A percentile compares a stretch with the other conserved stretches of the same genome.
Evolutionary conservation across 2,113 vertebrate genomes (phyloP).

Genomic region (Patagioenas fasciata): DNA sequence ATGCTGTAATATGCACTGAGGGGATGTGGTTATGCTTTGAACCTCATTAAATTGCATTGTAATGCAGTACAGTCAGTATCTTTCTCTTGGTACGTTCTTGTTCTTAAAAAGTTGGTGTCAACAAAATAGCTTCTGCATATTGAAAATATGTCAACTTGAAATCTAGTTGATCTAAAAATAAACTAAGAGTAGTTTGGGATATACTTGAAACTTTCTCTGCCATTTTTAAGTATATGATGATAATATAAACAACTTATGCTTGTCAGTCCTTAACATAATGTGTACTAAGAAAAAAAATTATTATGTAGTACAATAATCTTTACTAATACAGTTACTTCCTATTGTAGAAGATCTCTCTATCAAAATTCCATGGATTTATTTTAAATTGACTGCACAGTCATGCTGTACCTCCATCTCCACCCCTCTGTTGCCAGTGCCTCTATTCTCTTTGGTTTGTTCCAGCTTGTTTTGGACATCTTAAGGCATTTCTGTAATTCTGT

Average conservation of each 20-base stretch:
- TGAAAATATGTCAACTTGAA: background rate
- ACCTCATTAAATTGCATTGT: background rate
- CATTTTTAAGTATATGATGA: background rate
- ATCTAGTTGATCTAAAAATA: background rate
- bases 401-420: background rate
- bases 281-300: background rate
- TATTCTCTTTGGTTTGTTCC: background rate
- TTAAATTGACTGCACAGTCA: background rate
- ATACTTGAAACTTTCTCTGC: background rate
- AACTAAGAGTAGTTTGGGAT: background rate
- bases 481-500: background rate
- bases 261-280: background rate
- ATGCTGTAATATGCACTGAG: background rate
- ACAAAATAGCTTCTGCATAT: slow-evolving; percentile 1
- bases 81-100: background rate
- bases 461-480: background rate
- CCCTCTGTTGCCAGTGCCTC: background rate
- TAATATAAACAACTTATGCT: background rate
- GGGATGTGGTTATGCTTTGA: slow-evolving; percentile 31
- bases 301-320: background rate
- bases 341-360: background rate
- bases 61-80: background rate
- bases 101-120: background rate
- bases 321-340: background rate
- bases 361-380: background rate